A percentile compares a stretch with the other conserved stretches of the same genome.
phyloP scores from a whole-genome alignment of 1,140 invertebrate species.

The Lordiphosa mommai region DNA sequence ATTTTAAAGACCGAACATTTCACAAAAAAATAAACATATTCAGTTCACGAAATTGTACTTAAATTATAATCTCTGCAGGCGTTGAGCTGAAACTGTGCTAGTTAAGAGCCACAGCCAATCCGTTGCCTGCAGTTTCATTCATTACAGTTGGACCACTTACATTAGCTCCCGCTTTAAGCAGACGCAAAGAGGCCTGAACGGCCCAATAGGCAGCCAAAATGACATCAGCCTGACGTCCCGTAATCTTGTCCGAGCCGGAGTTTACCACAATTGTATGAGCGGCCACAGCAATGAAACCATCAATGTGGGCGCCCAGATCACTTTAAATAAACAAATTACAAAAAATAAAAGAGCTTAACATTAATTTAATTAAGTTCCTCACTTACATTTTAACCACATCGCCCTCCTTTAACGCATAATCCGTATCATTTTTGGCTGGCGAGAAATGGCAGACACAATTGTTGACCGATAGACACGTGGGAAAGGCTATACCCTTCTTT shows the following conservation, averaged over 20 bases:
- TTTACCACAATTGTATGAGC: conserved; percentile 97
- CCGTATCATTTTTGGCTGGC: conserved; percentile 94
- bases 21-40: conserved; percentile 44
- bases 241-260: conserved; percentile 85
- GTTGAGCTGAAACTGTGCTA: conserved; percentile 43
- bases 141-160: conserved; percentile 80
- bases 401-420: conserved; percentile 92
- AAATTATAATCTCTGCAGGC: conserved; percentile 30
- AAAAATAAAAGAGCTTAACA: neutral
- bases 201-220: conserved; percentile 96
- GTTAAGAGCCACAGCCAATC: conserved; percentile 41
- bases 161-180: conserved; percentile 95
- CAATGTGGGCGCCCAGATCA: conserved; percentile 98
- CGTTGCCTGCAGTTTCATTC: conserved; percentile 56
- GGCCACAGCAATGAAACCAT: conserved; percentile 99
- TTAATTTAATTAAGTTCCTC: neutral
- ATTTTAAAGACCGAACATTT: conserved; percentile 70
- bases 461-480: conserved; percentile 98
- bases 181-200: conserved; percentile 94
- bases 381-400: conserved; percentile 99
- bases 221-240: conserved; percentile 95
- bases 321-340: conserved; percentile 82
- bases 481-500: conserved; percentile 99
- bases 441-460: conserved; percentile 99
- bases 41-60: conserved; percentile 63